Evolutionary conservation across 2,888 invertebrate species (phyloP).

Genomic region (Orgyia antiqua): DNA sequence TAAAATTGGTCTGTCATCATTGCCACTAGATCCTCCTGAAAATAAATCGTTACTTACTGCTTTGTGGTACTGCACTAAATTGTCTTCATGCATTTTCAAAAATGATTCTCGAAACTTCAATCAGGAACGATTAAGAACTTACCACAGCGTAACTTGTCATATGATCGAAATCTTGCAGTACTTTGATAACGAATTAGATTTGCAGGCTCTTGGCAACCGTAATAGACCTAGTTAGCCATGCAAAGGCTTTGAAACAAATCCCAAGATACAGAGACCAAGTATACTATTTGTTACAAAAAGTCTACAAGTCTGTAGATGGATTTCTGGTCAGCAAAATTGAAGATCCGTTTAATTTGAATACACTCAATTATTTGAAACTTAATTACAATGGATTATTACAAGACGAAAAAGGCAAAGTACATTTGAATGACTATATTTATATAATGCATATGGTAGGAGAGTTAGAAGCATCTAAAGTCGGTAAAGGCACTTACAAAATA

Average conservation of each 20-base stretch:
- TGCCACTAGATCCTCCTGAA: constrained; percentile 1
- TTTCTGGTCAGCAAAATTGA: constrained; percentile 2
- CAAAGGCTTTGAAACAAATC: not conserved
- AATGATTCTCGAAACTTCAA: constrained; percentile 1
- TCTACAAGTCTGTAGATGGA: not conserved
- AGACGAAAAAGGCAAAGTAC: not conserved
- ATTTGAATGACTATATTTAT: not conserved
- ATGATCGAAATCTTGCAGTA: constrained; percentile 3
- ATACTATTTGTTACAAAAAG: not conserved
- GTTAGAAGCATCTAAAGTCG: not conserved
- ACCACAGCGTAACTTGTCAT: not conserved
- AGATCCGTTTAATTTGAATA: constrained; percentile 1
- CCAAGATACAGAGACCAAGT: not conserved
- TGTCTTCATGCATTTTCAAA: constrained; percentile 2
- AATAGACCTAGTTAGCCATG: constrained; percentile 1
- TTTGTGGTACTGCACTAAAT: constrained; percentile 4
- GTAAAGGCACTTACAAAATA: not conserved
- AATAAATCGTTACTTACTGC: constrained; percentile 1
- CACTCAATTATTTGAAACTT: constrained; percentile 1
- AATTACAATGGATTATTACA: not conserved
- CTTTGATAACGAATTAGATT: constrained; percentile 1
- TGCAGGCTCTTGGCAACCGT: not conserved
- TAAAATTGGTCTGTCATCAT: not conserved
- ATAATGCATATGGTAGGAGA: constrained; percentile 1
- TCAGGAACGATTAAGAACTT: constrained; percentile 3